Percentiles rank a stretch among this genome's conserved stretches.
These are phyloP conservation scores for Philopotamus ludificatus DNA, from an alignment of 1,140 invertebrate species.

Conservation along the genomic window DNA sequence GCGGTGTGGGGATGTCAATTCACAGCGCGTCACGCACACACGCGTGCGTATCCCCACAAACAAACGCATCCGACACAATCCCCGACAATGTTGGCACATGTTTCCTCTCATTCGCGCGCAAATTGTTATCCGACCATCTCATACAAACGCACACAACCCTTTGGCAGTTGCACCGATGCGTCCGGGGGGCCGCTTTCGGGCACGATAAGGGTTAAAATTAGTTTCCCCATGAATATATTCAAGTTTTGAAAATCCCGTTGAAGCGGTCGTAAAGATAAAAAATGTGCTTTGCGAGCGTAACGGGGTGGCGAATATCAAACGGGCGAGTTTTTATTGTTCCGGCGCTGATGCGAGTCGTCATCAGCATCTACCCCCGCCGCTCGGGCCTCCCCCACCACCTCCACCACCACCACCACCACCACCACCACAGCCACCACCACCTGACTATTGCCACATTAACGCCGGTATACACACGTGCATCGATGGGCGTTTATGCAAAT, in stretches of 20 bases:
- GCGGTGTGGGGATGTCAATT: too few relatives aligned
- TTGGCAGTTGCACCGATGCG: too few relatives aligned
- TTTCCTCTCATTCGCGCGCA: too few relatives aligned
- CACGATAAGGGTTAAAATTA: slow-evolving; percentile 14
- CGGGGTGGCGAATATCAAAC: slow-evolving; percentile 4
- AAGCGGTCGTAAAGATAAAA: slow-evolving; percentile 22
- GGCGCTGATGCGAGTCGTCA: slow-evolving; percentile 27
- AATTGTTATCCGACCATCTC: too few relatives aligned
- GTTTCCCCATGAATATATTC: slow-evolving; percentile 6
- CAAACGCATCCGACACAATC: too few relatives aligned
- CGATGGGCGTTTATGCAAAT: background rate
- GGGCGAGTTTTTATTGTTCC: slow-evolving; percentile 26
- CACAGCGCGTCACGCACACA: too few relatives aligned
- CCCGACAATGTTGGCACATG: too few relatives aligned
- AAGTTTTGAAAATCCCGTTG: slow-evolving; percentile 9
- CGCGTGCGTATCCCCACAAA: too few relatives aligned
- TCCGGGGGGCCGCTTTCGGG: too few relatives aligned
- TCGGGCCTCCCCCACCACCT: background rate
- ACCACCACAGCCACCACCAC: background rate
- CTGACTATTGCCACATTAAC: slow-evolving; percentile 5
- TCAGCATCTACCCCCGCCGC: background rate
- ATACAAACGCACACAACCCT: too few relatives aligned
- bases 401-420: slow-evolving; percentile 5
- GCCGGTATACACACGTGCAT: background rate
- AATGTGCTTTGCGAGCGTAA: slow-evolving; percentile 5